Percentiles rank a stretch among this genome's conserved stretches.
These are phyloP conservation scores for Euborellia annulipes DNA, from an alignment of 1,140 invertebrate species.

Conservation along the genomic window DNA sequence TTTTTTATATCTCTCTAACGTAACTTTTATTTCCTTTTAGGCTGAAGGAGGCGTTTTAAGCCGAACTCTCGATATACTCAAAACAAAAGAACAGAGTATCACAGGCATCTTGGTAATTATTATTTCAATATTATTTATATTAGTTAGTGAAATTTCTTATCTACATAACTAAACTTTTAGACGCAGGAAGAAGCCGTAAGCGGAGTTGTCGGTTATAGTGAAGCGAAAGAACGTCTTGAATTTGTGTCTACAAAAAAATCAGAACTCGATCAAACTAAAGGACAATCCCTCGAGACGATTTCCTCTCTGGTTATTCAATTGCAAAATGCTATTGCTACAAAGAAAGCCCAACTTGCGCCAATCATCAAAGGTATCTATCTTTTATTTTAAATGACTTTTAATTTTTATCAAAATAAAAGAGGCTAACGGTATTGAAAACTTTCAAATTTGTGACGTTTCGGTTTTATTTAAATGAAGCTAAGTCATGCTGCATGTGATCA, in stretches of 20 bases:
- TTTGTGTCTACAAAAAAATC: conserved; percentile 39
- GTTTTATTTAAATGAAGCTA: too few relatives aligned
- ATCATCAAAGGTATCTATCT: conserved; percentile 37
- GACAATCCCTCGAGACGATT: conserved; percentile 38
- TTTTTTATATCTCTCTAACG: too few relatives aligned
- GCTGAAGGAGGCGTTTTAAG: conserved; percentile 42
- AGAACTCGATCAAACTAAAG: conserved; percentile 37
- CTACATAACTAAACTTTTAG: conserved; percentile 12
- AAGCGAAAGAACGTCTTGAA: conserved; percentile 36
- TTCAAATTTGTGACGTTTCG: too few relatives aligned
- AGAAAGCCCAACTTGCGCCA: conserved; percentile 41
- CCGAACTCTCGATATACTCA: conserved; percentile 43
- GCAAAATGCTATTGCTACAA: conserved; percentile 33
- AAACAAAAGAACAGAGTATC: too few relatives aligned
- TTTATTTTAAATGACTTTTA: too few relatives aligned
- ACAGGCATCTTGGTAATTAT: too few relatives aligned
- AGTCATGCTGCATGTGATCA: too few relatives aligned
- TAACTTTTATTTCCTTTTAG: too few relatives aligned
- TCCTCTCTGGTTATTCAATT: conserved; percentile 36
- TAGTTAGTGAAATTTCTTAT: too few relatives aligned
- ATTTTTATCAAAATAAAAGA: too few relatives aligned
- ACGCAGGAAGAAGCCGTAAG: conserved; percentile 22
- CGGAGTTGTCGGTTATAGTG: conserved; percentile 35
- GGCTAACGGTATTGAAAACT: too few relatives aligned
- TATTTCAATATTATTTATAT: too few relatives aligned